Evolutionary conservation across 2,113 vertebrate genomes (phyloP).

Genomic region (Bubalus kerabau): DNA sequence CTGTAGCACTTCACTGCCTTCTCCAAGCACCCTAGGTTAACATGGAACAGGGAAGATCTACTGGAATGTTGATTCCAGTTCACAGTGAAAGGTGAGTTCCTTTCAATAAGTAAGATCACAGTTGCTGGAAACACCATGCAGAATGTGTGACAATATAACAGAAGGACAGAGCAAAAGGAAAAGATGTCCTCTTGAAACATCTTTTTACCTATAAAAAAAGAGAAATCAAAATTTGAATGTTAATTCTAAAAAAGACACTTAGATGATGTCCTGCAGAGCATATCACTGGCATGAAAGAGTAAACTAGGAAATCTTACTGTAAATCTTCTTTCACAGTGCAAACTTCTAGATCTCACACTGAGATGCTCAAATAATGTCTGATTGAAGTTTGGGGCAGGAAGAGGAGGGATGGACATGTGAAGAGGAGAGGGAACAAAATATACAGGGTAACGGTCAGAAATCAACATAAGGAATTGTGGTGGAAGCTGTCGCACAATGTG

Average conservation of each 20-base stretch:
- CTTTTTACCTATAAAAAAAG: background rate
- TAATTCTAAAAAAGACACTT: background rate
- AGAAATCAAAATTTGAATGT: background rate
- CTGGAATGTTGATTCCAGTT: background rate
- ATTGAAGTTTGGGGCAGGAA: background rate
- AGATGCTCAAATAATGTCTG: background rate
- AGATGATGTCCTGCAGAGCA: background rate
- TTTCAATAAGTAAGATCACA: background rate
- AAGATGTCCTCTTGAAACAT: background rate
- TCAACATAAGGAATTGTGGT: background rate
- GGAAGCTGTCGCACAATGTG: background rate
- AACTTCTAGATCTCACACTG: background rate
- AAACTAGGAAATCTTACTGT: background rate
- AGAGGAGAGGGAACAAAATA: background rate
- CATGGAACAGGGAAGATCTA: background rate
- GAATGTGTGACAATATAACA: background rate
- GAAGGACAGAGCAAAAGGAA: background rate
- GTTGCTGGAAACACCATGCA: background rate
- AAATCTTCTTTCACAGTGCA: background rate
- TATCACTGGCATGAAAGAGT: background rate
- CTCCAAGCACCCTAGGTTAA: background rate
- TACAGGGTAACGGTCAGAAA: background rate
- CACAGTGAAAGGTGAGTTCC: background rate
- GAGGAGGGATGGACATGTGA: background rate
- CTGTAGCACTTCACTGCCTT: background rate